Evolutionary conservation across 2,113 vertebrate genomes (phyloP).

Genomic region (Myrmophylax atrothorax): DNA sequence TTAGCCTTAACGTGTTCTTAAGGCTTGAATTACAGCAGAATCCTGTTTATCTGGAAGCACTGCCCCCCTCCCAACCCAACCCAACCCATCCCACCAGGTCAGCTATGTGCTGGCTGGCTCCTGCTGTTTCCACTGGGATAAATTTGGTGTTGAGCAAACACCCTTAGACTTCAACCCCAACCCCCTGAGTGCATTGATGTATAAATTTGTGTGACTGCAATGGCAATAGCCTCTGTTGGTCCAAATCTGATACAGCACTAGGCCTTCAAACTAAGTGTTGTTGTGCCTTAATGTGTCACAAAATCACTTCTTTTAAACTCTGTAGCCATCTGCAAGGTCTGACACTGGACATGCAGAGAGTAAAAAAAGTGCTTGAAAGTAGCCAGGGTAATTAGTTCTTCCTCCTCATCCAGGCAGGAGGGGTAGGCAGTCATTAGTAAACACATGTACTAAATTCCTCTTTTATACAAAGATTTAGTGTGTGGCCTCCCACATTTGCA

Average conservation of each 20-base stretch:
- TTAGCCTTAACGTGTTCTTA: neutral
- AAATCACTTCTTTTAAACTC: neutral
- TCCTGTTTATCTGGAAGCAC: neutral
- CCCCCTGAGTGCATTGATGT: neutral
- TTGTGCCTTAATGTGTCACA: neutral
- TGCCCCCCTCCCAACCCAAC: fast-evolving
- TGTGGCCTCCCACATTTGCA: neutral
- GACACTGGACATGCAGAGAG: neutral
- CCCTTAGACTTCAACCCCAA: neutral
- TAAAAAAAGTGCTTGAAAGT: neutral
- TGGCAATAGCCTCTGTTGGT: neutral
- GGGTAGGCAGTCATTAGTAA: neutral
- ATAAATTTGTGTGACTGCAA: neutral
- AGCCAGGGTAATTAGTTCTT: neutral
- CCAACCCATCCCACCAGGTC: neutral
- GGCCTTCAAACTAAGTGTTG: neutral
- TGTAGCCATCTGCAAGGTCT: neutral
- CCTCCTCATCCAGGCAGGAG: neutral
- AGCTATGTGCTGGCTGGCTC: neutral
- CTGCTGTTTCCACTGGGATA: neutral
- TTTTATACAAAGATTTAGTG: neutral
- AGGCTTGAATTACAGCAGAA: neutral
- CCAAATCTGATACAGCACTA: neutral
- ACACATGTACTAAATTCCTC: neutral
- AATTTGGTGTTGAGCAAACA: neutral